Conservation (phyloP, 2,113 vertebrate genomes). For the Meles meles region DNA sequence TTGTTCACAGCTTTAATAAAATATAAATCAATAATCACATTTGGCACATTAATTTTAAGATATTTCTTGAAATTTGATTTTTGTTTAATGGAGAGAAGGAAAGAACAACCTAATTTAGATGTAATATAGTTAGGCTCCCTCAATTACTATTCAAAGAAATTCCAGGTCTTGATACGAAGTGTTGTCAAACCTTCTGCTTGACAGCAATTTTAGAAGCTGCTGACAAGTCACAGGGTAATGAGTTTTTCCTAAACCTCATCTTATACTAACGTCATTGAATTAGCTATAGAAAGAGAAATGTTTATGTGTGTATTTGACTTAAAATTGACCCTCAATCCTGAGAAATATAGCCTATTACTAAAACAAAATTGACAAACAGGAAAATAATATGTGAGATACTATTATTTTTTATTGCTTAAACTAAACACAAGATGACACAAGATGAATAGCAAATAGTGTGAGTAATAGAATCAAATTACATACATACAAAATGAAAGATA, state of each 20-base stretch:
- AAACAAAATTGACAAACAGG: conserved; percentile 6
- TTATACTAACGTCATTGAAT: not conserved
- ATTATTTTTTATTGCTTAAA: not conserved
- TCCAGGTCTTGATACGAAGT: fast-evolving
- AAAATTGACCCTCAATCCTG: not conserved
- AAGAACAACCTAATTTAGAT: not conserved
- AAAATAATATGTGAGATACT: not conserved
- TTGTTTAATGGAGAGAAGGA: not conserved
- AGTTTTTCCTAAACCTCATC: not conserved
- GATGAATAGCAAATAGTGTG: not conserved
- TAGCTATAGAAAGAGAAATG: not conserved
- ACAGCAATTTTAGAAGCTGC: not conserved
- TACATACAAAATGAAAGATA: not conserved
- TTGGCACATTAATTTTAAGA: not conserved
- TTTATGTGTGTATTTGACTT: not conserved
- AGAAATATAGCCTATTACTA: not conserved
- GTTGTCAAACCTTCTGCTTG: no score
- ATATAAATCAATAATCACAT: not conserved
- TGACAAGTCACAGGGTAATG: not conserved
- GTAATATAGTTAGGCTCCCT: fast-evolving
- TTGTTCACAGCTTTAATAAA: not conserved
- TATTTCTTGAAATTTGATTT: not conserved
- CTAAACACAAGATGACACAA: not conserved
- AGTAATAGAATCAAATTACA: not conserved
- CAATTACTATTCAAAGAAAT: not conserved